These are phyloP conservation scores for Chelmon rostratus DNA, from an alignment of 2,797 vertebrate genomes.

Conservation along the genomic window DNA sequence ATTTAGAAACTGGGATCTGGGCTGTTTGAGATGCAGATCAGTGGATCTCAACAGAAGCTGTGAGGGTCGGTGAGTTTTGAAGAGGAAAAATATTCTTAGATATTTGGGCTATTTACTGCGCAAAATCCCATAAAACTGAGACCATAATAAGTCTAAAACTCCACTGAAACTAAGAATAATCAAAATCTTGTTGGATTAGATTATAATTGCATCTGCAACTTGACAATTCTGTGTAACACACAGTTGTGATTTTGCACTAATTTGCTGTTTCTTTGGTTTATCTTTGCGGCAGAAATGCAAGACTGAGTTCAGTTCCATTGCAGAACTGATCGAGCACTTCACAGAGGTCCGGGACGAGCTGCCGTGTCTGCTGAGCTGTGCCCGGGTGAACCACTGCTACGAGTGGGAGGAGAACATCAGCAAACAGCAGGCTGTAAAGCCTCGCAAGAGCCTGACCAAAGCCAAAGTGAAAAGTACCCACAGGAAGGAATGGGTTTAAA, in stretches of 20 bases:
- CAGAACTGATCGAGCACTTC: conserved; percentile 91
- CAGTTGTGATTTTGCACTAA: background rate
- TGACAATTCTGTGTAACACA: background rate
- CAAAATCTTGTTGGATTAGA: background rate
- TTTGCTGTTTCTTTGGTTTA: background rate
- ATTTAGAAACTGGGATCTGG: background rate
- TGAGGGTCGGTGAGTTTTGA: background rate
- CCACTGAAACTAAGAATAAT: background rate
- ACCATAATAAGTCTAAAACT: background rate
- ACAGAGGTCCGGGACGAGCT: conserved; percentile 82
- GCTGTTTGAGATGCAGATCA: background rate
- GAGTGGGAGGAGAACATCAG: conserved; percentile 89
- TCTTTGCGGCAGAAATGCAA: conserved; percentile 86
- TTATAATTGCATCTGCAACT: background rate
- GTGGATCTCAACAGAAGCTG: too few relatives aligned
- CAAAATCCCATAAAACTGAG: too few relatives aligned
- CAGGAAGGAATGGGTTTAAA: conserved; percentile 65
- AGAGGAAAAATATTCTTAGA: background rate
- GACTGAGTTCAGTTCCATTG: conserved; percentile 87
- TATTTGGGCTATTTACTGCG: too few relatives aligned
- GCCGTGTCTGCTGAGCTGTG: conserved; percentile 86
- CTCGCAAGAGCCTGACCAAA: conserved; percentile 48
- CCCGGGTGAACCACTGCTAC: conserved; percentile 91
- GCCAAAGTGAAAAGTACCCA: conserved; percentile 41
- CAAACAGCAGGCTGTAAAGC: conserved; percentile 39